Percentiles rank a stretch among this genome's conserved stretches.
Evolutionary conservation across 2,888 invertebrate genomes (phyloP).

Genomic region (Epinotia nisella): DNA sequence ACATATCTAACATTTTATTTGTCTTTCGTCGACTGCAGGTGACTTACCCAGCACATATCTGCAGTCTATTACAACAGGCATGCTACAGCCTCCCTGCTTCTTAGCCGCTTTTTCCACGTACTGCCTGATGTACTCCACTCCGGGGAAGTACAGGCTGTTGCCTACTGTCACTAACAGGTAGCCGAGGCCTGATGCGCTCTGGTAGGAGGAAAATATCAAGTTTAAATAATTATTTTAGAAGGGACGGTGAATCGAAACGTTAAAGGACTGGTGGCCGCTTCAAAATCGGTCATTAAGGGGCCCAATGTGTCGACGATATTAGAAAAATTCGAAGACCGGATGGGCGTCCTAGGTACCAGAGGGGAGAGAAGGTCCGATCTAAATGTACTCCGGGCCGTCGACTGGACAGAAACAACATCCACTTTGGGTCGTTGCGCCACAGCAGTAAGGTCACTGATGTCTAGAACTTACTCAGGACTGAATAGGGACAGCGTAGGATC

Average conservation of each 20-base stretch:
- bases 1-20: no score
- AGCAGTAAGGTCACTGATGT: neutral
- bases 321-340: no score
- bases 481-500: neutral
- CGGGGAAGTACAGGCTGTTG: slow-evolving; percentile 93
- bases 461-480: neutral
- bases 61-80: slow-evolving; percentile 93
- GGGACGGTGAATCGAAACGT: neutral
- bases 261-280: neutral
- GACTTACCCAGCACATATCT: slow-evolving; percentile 89
- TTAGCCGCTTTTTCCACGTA: slow-evolving; percentile 90
- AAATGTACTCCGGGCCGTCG: no score
- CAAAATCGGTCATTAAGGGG: neutral
- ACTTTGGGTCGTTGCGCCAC: no score
- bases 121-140: slow-evolving; percentile 92
- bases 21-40: no score
- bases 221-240: neutral
- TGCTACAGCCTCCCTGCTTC: slow-evolving; percentile 87
- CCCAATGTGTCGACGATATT: no score
- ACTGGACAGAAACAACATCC: no score
- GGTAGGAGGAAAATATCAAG: slow-evolving; percentile 53
- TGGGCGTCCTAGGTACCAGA: no score
- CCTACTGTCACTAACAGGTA: slow-evolving; percentile 92
- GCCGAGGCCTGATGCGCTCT: slow-evolving; percentile 88
- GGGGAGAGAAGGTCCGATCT: no score